Evolutionary conservation across 1,140 invertebrate genomes (phyloP).

Genomic region (Zaprionus camerounensis): DNA sequence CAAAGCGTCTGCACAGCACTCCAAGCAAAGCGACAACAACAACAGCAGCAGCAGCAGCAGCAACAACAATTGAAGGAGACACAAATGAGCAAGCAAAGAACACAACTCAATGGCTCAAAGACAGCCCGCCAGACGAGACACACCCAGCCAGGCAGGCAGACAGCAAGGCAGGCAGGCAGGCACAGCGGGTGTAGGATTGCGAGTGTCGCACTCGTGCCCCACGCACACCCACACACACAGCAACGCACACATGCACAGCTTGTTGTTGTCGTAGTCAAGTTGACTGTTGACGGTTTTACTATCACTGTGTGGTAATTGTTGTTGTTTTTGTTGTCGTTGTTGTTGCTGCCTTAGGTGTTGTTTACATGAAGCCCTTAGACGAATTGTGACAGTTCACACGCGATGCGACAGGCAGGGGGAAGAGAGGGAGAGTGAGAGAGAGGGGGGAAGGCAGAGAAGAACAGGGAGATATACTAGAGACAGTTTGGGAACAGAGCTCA

Average conservation of each 20-base stretch:
- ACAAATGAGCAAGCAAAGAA: constrained; percentile 80
- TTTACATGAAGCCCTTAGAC: constrained; percentile 52
- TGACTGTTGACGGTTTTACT: constrained; percentile 67
- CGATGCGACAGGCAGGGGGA: constrained; percentile 19
- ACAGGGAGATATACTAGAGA: too few relatives aligned
- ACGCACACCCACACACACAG: constrained; percentile 65
- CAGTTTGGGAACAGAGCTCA: too few relatives aligned
- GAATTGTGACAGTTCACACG: constrained; percentile 45
- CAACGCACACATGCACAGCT: constrained; percentile 61
- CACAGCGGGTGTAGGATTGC: constrained; percentile 23
- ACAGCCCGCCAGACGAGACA: constrained; percentile 36
- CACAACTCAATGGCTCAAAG: constrained; percentile 58
- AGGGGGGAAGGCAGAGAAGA: neutral
- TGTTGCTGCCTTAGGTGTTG: constrained; percentile 58
- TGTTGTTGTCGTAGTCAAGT: constrained; percentile 56
- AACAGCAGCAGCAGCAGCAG: constrained; percentile 43
- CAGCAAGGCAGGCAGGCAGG: neutral
- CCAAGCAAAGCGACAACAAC: constrained; percentile 35
- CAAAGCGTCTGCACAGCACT: constrained; percentile 65
- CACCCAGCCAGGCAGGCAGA: constrained; percentile 15
- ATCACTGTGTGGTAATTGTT: constrained; percentile 56
- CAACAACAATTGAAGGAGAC: constrained; percentile 76
- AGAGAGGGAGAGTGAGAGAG: neutral
- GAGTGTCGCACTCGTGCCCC: constrained; percentile 23
- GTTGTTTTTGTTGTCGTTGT: constrained; percentile 28